Base-by-base conservation (phyloP, 2,888 invertebrate genomes). In the Philereme transversata region DNA sequence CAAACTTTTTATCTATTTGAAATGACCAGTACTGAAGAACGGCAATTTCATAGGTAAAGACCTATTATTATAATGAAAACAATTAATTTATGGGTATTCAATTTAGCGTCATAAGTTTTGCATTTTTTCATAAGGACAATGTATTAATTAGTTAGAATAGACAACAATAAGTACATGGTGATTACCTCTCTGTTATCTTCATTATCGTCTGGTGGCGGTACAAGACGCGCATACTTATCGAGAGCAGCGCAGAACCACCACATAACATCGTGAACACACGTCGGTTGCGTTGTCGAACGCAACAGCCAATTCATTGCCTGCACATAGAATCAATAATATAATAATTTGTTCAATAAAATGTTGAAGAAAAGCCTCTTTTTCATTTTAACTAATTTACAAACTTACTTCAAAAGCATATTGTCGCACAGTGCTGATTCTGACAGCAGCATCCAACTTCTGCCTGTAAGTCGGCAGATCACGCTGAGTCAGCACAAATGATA, bases 231-330 rank as follows among this genome's bases (percentile, higher is more conserved):
- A 67, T 82, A 91, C 35, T 87, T 85, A 88, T 96, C 95, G 44
- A 99, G 92, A 0, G 98, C 96, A 9, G 96, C 95, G 33, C 98
- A 97, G 82, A 99, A 98, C 97, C 98, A 98, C 99, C 99, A 99
- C 83, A 99, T 94, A 7, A 99, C 93, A 87, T 99, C 99, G 76
- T 99, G 99, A 22, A 99, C 94, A 79, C 97, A 97, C 4, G 96
- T 95, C 4, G 98, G 96, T 81, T 98, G 98, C 0, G 98, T 98
- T 0, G 98, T 97, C 55, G 96, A 97, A 54, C 98, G 94, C 49
- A 99, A 88, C 33, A 99, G 88, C 99, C 99, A 99, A 83, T 99
- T 99, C 71, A 99, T 92, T 0, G 98, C 98, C 94, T 96, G 75
- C 54, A 49, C 61, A 51, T 9, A 1, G 9, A 4, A 6, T 33